Evolutionary conservation across 1,140 invertebrate genomes (phyloP), one percentile per base, ranked within the genome.

Genomic region (Oryctes rhinoceros): DNA sequence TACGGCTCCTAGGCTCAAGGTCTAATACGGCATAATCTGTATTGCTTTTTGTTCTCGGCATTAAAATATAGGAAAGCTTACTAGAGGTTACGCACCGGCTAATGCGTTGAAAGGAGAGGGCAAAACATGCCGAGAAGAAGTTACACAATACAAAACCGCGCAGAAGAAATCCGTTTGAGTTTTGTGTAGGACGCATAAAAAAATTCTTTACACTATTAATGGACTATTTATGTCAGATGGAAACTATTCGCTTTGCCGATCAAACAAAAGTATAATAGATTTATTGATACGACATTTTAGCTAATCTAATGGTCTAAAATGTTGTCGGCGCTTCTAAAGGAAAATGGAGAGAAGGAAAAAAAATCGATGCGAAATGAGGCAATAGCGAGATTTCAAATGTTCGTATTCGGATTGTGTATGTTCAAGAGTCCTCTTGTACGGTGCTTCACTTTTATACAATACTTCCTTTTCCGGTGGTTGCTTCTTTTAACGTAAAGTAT

Each of bases 11-110:
- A 67, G 65, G 65, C 65, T 67, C 65, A 67, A 67, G 65, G 65
- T 67, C 20, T 67, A 67, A 67, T 67, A 24, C 65, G 65, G 65
- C 65, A 35, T 67, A 67, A 24, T 67, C 65, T 67, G 18, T 67
- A 67, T 67, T 24, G 65, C 65, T 67, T 35, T 67, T 67, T 67
- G 65, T 67, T 67, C 65, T 67, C 20, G 30, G 6, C 65, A 67
- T 67, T 67, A 67, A 24, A 67, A 67, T 67, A 18, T 67, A 67
- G 65, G 13, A 30, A 35, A 67, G n/a, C 13, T 67, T 67, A 4
- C 10, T 67, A 18, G 65, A 67, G 65, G 65, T 35, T 67, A 67
- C 65, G n/a, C 20, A 24, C 65, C 4, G 13, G 65, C 20, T 18
- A 35, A 24, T 24, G 65, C 20, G 13, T 11, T 11, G 30, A 35